A percentile compares a stretch with the other conserved stretches of the same genome.
phyloP scores from a whole-genome alignment of 2,888 invertebrate species.

The Acleris laterana region DNA sequence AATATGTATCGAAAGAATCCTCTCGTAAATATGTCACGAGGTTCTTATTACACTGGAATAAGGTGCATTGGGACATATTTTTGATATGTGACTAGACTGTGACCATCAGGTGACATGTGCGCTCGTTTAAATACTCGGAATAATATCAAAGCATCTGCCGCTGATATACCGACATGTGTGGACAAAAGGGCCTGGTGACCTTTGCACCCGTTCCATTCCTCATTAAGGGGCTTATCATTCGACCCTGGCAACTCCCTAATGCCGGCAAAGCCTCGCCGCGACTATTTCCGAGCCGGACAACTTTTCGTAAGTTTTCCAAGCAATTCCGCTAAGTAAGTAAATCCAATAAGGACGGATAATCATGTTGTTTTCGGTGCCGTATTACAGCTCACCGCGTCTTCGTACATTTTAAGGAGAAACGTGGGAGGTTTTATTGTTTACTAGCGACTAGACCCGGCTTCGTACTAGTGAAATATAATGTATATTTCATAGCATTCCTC shows the following conservation, averaged over 20 bases:
- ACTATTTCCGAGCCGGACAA: slow-evolving; percentile 4
- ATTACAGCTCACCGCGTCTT: neutral
- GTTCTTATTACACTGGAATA: too few species aligned
- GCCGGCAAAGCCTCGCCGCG: slow-evolving; percentile 9
- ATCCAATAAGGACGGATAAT: slow-evolving; percentile 24
- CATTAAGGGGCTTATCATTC: slow-evolving; percentile 1
- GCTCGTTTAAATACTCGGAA: neutral
- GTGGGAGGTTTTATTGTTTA: too few species aligned
- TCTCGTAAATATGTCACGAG: neutral
- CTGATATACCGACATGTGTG: neutral
- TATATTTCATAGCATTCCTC: too few species aligned
- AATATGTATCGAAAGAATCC: neutral
- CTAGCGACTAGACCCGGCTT: too few species aligned
- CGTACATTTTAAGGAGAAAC: neutral
- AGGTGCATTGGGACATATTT: too few species aligned
- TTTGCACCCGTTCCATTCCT: neutral
- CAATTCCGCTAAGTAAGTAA: slow-evolving; percentile 25
- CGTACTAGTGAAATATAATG: too few species aligned
- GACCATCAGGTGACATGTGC: too few species aligned
- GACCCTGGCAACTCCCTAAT: slow-evolving; percentile 6
- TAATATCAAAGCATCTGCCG: neutral
- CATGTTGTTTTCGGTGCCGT: slow-evolving; percentile 16
- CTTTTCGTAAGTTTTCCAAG: slow-evolving; percentile 20
- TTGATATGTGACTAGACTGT: too few species aligned
- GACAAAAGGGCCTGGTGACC: neutral